Percentiles rank a stretch among this genome's conserved stretches.
phyloP scores from a whole-genome alignment of 2,113 vertebrate species.

The Chionomys nivalis region DNA sequence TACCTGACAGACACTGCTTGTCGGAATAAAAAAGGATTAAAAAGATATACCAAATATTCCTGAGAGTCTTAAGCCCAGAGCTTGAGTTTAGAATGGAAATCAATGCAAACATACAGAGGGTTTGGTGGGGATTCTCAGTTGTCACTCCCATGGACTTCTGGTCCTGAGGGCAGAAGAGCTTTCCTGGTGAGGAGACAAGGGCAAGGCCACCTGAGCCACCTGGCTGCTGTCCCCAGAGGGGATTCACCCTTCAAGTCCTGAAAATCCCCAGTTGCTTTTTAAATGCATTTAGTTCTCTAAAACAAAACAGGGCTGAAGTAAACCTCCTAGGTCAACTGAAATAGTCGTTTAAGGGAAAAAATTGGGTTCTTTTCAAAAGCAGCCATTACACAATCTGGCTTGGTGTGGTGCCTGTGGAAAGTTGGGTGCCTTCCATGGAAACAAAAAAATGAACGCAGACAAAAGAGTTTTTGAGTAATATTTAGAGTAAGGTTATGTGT shows the following conservation, averaged over 20 bases:
- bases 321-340: neutral
- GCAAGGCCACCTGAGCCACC: neutral
- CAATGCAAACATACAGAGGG: neutral
- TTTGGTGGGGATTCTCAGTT: neutral
- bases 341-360: neutral
- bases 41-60: neutral
- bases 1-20: no score
- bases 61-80: constrained; percentile 21
- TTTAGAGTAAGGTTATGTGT: neutral
- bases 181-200: neutral
- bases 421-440: constrained; percentile 7
- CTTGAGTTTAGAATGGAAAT: constrained; percentile 9
- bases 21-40: neutral
- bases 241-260: neutral
- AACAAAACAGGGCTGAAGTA: neutral
- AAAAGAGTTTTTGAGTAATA: neutral
- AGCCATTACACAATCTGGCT: constrained; percentile 19
- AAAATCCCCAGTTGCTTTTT: neutral
- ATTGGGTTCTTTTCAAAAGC: constrained; percentile 3
- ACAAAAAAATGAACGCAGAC: constrained; percentile 10
- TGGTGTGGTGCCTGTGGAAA: neutral
- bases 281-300: constrained; percentile 27
- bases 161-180: neutral
- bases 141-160: neutral
- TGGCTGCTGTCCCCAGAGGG: fast-evolving